Evolutionary conservation across 2,797 vertebrate species (phyloP).

Genomic region (Cryptoprocta ferox): DNA sequence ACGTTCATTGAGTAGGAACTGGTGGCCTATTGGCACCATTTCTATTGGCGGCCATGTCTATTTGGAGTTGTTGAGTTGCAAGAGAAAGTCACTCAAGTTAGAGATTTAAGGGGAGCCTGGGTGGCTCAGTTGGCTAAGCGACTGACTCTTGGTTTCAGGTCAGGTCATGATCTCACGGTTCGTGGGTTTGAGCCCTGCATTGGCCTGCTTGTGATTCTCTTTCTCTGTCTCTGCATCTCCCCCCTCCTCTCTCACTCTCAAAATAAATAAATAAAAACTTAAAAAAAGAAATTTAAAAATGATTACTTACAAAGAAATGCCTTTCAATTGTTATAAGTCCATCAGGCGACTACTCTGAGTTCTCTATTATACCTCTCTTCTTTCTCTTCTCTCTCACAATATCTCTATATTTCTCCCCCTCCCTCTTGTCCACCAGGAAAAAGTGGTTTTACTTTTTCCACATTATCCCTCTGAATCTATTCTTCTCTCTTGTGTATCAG

Average conservation of each 20-base stretch:
- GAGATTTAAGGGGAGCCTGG: background rate
- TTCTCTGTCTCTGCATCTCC: no score
- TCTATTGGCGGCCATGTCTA: background rate
- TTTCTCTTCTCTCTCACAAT: background rate
- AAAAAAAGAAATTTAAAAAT: background rate
- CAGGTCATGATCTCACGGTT: no score
- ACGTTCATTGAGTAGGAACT: background rate
- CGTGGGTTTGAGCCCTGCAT: no score
- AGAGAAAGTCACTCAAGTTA: conserved; percentile 3
- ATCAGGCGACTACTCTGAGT: background rate
- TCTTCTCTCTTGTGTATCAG: background rate
- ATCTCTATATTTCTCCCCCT: background rate
- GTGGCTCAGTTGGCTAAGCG: no score
- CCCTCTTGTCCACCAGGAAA: background rate
- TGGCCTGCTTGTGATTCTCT: no score
- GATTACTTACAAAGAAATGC: background rate
- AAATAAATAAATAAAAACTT: no score
- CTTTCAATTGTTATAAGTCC: background rate
- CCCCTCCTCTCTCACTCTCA: no score
- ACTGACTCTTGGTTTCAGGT: no score
- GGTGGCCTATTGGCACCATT: no score
- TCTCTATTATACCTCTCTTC: background rate
- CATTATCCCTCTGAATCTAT: background rate
- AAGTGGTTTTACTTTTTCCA: background rate
- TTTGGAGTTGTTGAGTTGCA: background rate